Evolutionary conservation across 1,140 invertebrate species (phyloP).

Genomic region (Thaumatotibia leucotreta): DNA sequence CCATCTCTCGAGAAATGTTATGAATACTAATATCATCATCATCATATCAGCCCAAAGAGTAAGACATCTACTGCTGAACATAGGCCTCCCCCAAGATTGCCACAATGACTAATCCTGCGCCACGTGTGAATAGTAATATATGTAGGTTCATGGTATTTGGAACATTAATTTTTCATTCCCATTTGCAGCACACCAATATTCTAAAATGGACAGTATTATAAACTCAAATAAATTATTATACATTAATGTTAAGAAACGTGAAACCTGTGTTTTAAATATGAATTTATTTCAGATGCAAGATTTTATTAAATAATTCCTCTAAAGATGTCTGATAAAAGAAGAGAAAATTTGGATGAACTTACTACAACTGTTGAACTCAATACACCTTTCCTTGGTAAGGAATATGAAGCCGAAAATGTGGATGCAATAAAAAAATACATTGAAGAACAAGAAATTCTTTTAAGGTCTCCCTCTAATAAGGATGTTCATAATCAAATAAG

Average conservation of each 20-base stretch:
- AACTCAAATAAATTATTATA: no score
- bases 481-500: neutral
- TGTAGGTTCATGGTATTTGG: no score
- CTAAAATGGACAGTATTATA: no score
- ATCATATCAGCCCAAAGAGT: no score
- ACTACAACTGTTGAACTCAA: constrained; percentile 8
- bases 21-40: no score
- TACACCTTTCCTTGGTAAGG: constrained; percentile 31
- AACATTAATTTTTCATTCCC: no score
- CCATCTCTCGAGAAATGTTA: no score
- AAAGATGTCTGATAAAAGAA: constrained; percentile 13
- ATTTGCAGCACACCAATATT: no score
- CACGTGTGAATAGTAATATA: no score
- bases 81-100: no score
- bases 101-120: no score
- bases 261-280: neutral
- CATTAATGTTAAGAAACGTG: neutral
- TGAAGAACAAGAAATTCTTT: constrained; percentile 39
- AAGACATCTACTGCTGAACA: no score
- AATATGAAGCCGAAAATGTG: constrained; percentile 51
- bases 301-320: neutral
- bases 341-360: constrained; percentile 13
- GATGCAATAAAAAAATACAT: constrained; percentile 59
- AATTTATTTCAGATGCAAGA: neutral
- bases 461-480: neutral